Base-by-base conservation (phyloP, 2,888 invertebrate genomes). In the Odontocolon sp. region DNA sequence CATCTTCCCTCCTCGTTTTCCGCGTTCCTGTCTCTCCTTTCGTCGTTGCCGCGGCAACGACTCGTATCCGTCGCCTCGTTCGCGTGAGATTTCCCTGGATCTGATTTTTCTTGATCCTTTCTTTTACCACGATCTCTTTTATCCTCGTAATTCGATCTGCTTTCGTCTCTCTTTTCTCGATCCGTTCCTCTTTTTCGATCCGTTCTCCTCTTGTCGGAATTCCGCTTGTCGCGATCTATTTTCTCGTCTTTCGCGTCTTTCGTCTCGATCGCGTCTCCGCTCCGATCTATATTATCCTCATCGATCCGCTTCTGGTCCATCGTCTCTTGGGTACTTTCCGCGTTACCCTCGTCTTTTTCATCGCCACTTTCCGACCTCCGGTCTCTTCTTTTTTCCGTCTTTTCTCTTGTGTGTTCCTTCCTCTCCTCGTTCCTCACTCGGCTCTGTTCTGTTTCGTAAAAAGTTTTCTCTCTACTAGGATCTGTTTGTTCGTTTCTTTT, bases 111-210 rank as follows among this genome's bases (percentile, higher is more conserved):
- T 6, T 16, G 6, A 36, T 14, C 8, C 42, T 33, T 4, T 40
- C 14, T 38, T 45, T 42, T 8, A 6, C 31, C 70, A 16, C 52
- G 56, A 28, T 72, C 76, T 23, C 64, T 63, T 45, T 77, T 80
- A 9, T 61, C 67, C 8, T 75, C 40, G 2, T 16, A 21, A 6
- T 54, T 8, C 8, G 18, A 45, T 2, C 16, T 33, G 6, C 31
- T 54, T 2, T 21, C 31, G 40, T 61, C n/a, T 28, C 3, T 28
- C 28, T 16, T 45, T 45, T 2, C 31, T 33, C 52, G 4, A 28
- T 31, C 21, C n/a, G 21, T 2, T 47, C 2, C 36, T 8, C n/a
- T 36, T 36, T 36, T 36, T n/a, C 36, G 36, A 2, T 36, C 2
- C 9, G 9, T 36, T n/a, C 9, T 36, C 36, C 2, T 36, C 36